phyloP scores from a whole-genome alignment of 2,113 vertebrate genomes.

The Bothrops jararaca region DNA sequence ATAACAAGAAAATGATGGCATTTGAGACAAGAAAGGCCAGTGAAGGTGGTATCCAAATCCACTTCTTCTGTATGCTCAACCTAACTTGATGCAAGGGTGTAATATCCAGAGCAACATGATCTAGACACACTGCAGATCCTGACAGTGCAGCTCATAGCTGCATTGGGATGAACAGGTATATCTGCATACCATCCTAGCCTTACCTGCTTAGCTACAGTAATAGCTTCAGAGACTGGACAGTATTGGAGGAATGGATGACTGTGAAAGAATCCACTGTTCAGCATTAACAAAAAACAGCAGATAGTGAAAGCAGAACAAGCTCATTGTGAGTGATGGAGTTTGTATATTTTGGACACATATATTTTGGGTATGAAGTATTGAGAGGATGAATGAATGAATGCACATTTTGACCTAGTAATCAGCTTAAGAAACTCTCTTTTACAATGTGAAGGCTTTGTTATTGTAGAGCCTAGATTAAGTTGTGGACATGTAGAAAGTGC shows the following conservation, averaged over 20 bases:
- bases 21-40: not conserved
- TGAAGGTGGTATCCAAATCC: not conserved
- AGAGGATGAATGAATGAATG: not conserved
- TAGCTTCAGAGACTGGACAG: not conserved
- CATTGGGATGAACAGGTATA: not conserved
- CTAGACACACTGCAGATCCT: not conserved
- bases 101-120: not conserved
- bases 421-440: not conserved
- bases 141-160: not conserved
- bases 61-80: not conserved
- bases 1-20: not conserved
- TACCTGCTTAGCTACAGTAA: not conserved
- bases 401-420: not conserved
- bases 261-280: not conserved
- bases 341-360: not conserved
- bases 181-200: not conserved
- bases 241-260: not conserved
- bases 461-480: not conserved
- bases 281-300: not conserved
- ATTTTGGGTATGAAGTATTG: not conserved
- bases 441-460: not conserved
- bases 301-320: not conserved
- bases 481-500: not conserved
- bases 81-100: not conserved
- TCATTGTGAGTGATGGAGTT: not conserved